Base-by-base conservation (phyloP, 2,797 vertebrate genomes). In the Megalops cyprinoides region DNA sequence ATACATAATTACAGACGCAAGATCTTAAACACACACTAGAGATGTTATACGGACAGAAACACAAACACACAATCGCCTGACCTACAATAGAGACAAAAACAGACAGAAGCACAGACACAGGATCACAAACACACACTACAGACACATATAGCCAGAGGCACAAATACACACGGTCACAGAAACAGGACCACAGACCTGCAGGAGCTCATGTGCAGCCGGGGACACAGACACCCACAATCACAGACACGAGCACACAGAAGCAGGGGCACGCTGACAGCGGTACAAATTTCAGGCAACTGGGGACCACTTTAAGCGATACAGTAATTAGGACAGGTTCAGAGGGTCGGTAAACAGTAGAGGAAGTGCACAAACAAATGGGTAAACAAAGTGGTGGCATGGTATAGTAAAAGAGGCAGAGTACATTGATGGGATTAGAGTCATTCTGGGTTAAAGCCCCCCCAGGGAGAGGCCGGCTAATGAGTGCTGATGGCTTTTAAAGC, bases 311-410 rank as follows among this genome's bases (percentile, higher is more conserved):
- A 81, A 85, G 84, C 82, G 58, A 77, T 2, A 49, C 74, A 71
- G 55, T 86, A 89, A 90, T 87, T 88, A 87, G 58, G 74, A 77
- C 67, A 49, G 49, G 73, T 85, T 84, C 80, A 78, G 82, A 80
- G 77, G 83, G 86, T 76, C 83, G 77, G 76, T 74, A 69, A 85
- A 73, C 77, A 80, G 81, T 73, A 85, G 74, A 87, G 74, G 53
- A 81, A 82, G 78, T 82, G 82, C 82, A 49, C 71, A 88, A 88
- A 89, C 86, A 83, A 89, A 91, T 85, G 79, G 85, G 83, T 86
- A 86, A 88, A 91, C 89, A 87, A 88, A 88, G 83, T 81, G 58
- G 48, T 51, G 39, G 69, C 62, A 77, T 82, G 77, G 78, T 73
- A 48, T 53, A 77, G 67, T 84, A 74, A 69, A 76, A 79, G 78